A percentile compares a stretch with the other conserved stretches of the same genome.
phyloP scores from a whole-genome alignment of 2,797 vertebrate genomes.

The Steatocranus sp. region DNA sequence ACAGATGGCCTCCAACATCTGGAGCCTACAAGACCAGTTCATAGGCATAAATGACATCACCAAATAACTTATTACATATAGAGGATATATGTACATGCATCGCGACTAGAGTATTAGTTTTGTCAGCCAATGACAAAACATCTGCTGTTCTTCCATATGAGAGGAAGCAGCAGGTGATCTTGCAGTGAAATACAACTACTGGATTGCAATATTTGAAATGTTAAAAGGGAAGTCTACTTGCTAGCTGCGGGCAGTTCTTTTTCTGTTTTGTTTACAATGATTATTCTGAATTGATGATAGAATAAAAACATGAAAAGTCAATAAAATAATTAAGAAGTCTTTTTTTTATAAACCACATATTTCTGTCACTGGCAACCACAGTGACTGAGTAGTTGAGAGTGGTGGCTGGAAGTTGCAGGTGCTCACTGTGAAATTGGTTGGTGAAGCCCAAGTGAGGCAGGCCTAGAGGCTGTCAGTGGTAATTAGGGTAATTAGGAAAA shows the following conservation, averaged over 20 bases:
- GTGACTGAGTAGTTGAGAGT: not conserved
- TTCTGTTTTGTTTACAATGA: not conserved
- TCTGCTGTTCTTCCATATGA: not conserved
- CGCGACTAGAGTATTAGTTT: not conserved
- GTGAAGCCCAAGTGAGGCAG: not conserved
- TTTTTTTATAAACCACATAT: not conserved
- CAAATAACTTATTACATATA: not conserved
- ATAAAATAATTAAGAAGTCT: not conserved
- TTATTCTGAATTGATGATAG: not conserved
- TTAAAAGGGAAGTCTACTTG: not conserved
- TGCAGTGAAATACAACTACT: not conserved
- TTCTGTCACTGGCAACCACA: not conserved
- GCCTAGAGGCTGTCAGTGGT: not conserved
- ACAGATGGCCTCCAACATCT: slow-evolving; percentile 99
- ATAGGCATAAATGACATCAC: not conserved
- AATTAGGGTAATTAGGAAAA: not conserved
- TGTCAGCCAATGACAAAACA: not conserved
- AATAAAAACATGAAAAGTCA: not conserved
- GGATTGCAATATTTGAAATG: not conserved
- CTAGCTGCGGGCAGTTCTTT: not conserved
- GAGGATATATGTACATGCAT: not conserved
- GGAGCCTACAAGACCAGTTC: slow-evolving; percentile 78
- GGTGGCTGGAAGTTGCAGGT: not conserved
- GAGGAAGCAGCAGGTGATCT: not conserved
- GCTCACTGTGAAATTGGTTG: not conserved